Evolutionary conservation across 2,113 vertebrate genomes (phyloP), one percentile per base, ranked within the genome.

Genomic region (Grammomys surdaster): DNA sequence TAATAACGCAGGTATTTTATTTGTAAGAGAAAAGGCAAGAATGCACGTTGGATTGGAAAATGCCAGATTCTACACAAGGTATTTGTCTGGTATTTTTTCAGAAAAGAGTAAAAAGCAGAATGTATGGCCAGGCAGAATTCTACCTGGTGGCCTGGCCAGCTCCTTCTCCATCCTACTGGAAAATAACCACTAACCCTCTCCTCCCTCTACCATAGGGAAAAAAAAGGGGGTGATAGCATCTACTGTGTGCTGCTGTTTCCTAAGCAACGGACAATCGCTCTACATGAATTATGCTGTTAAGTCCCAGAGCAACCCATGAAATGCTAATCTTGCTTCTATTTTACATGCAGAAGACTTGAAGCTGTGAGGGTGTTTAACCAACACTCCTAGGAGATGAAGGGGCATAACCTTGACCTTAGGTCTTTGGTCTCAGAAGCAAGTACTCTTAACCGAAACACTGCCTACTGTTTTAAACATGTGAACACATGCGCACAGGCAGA

Each of bases 11-110:
- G 8, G 11, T 10, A 90, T 94, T 93, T 86, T 80, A 65, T 54
- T 89, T 88, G 22, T 80, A 94, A 95, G 63, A 33, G 73, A 63
- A 82, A 77, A 96, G 89, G 14, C 19, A 85, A 90, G 13, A 96
- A 84, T 70, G 26, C 6, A 81, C 88, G 48, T 63, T 94, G 43
- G 14, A 65, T 80, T 60, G 73, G 11, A 73, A 88, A 24, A 3
- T 75, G 76, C 17, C 56, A 72, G 5, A 40, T 90, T 8, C 56
- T n/a, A 31, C 14, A 51, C 16, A 40, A 60, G 24, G 6, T 58
- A 28, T 92, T 77, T 84, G 72, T 75, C 70, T 90, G 31, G 31
- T 33, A 3, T 8, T 87, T 80, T 89, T n/a, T 77, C 9, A 48
- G 70, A 46, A 82, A 93, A 80, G 31, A 36, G 9, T 54, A 70